Evolutionary conservation across 2,888 invertebrate genomes (phyloP).

Genomic region (Terebella lapidaria): DNA sequence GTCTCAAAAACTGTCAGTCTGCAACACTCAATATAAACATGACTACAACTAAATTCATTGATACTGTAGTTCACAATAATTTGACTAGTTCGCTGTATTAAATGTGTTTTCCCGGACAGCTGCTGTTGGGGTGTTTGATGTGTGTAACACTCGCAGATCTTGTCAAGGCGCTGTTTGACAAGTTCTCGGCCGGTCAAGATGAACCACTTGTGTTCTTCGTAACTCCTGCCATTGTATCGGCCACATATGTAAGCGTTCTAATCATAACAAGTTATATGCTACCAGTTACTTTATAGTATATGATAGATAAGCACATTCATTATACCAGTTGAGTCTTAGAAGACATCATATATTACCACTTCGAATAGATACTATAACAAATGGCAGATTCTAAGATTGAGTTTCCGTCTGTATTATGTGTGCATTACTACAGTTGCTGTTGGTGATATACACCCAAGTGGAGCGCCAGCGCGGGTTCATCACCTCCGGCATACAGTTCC

Average conservation of each 20-base stretch:
- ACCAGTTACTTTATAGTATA: too few species aligned
- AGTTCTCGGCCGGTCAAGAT: neutral
- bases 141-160: constrained; percentile 1
- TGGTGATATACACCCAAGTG: constrained; percentile 35
- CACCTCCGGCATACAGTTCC: constrained; percentile 46
- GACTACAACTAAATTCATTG: too few species aligned
- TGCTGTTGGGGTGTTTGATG: neutral
- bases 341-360: too few species aligned
- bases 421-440: constrained; percentile 44
- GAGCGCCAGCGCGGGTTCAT: constrained; percentile 42
- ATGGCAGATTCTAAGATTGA: too few species aligned
- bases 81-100: neutral
- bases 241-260: neutral
- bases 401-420: too few species aligned
- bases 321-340: too few species aligned
- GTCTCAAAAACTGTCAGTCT: constrained; percentile 42
- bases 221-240: neutral
- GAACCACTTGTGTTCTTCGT: neutral
- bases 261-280: neutral
- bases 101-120: neutral
- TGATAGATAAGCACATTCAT: too few species aligned
- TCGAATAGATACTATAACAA: too few species aligned
- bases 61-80: neutral
- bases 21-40: too few species aligned
- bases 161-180: neutral